Conservation (phyloP, 2,113 vertebrate genomes). For the Orcinus orca region DNA sequence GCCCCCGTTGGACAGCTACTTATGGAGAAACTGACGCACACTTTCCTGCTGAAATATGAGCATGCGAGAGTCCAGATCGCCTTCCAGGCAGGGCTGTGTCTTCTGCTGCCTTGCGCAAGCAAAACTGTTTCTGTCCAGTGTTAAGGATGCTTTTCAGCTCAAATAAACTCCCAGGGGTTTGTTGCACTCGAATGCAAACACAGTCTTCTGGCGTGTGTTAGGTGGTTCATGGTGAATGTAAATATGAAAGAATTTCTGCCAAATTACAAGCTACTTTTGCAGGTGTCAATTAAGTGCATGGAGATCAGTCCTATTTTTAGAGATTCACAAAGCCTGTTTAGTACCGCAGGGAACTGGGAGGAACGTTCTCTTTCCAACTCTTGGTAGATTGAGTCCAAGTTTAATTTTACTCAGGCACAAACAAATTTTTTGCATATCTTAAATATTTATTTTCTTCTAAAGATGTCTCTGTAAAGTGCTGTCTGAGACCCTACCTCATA, state of each 20-base stretch:
- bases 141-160: background rate
- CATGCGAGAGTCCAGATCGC: background rate
- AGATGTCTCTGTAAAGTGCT: background rate
- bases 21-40: conserved; percentile 34
- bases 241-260: background rate
- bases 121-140: background rate
- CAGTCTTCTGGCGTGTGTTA: background rate
- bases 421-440: background rate
- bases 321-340: background rate
- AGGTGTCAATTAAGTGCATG: background rate
- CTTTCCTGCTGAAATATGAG: conserved; percentile 24
- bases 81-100: background rate
- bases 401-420: background rate
- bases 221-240: background rate
- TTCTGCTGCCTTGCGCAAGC: background rate
- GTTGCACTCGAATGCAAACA: background rate
- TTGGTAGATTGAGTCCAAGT: background rate
- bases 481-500: background rate
- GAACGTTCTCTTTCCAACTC: background rate
- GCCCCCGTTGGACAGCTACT: background rate
- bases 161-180: background rate
- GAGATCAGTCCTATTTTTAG: background rate
- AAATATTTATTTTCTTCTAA: conserved; percentile 26
- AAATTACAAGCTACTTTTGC: background rate
- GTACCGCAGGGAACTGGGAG: background rate